phyloP scores from a whole-genome alignment of 1,140 invertebrate genomes.

The Sinella curviseta region DNA sequence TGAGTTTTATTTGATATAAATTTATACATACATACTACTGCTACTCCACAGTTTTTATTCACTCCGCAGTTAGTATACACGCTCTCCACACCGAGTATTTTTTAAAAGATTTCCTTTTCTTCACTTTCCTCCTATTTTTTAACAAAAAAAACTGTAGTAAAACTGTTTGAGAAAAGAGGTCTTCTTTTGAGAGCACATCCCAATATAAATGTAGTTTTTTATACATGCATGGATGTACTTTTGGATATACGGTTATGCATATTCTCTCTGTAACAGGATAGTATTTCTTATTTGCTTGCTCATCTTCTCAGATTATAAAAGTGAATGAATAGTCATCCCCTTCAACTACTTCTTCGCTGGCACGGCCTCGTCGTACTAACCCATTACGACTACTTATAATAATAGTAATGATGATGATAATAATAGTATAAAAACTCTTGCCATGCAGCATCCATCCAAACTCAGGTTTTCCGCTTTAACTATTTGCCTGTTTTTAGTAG shows the following conservation, averaged over 20 bases:
- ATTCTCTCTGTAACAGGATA: constrained; percentile 1
- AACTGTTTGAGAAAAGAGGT: constrained; percentile 9
- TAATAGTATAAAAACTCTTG: constrained; percentile 19
- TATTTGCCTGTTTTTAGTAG: not conserved
- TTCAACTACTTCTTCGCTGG: no score
- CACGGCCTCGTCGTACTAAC: not conserved
- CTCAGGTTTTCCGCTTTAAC: not conserved
- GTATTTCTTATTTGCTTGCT: constrained; percentile 10
- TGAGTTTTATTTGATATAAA: not conserved
- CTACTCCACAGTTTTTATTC: not conserved
- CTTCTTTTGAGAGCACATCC: not conserved
- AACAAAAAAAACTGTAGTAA: not conserved
- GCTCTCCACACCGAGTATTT: not conserved
- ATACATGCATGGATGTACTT: no score
- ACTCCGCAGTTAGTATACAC: not conserved
- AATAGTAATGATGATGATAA: constrained; percentile 24
- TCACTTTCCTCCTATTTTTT: not conserved
- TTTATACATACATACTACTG: not conserved
- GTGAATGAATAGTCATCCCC: not conserved
- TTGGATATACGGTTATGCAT: not conserved
- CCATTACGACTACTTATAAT: constrained; percentile 27
- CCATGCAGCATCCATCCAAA: not conserved
- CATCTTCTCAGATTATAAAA: constrained; percentile 25
- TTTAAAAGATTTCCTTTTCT: constrained; percentile 7
- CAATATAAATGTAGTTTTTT: no score